A percentile compares a stretch with the other conserved stretches of the same genome.
Evolutionary conservation across 2,888 invertebrate species (phyloP).

Genomic region (Drosophila seclusa): DNA sequence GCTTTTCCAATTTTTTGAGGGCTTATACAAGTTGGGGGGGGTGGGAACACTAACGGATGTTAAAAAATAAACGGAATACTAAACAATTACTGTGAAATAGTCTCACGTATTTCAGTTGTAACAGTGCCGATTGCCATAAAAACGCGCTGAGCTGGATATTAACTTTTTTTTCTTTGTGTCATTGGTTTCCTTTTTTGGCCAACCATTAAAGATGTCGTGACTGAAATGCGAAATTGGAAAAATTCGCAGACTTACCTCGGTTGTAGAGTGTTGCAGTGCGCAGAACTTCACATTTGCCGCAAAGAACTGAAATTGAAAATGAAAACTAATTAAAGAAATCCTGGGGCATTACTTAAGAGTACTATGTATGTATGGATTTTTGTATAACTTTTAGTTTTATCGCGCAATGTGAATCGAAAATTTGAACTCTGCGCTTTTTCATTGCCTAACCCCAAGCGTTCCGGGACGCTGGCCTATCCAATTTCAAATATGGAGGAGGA

Average conservation of each 20-base stretch:
- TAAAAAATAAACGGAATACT: constrained; percentile 19
- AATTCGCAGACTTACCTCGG: constrained; percentile 38
- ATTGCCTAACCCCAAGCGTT: constrained; percentile 46
- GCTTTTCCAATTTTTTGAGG: not conserved
- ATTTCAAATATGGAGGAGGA: not conserved
- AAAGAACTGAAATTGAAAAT: constrained; percentile 20
- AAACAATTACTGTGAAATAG: constrained; percentile 43
- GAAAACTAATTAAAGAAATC: constrained; percentile 44
- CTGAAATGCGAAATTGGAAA: constrained; percentile 39
- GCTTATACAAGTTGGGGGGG: not conserved
- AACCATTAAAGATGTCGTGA: constrained; percentile 41
- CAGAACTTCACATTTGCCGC: constrained; percentile 14
- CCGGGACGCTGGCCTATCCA: constrained; percentile 7
- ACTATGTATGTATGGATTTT: constrained; percentile 7
- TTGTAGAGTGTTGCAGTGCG: not conserved
- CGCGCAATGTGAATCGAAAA: constrained; percentile 46
- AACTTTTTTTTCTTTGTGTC: not conserved
- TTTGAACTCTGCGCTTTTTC: constrained; percentile 36
- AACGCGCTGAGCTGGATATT: constrained; percentile 31
- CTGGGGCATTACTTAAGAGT: not conserved
- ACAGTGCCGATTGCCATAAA: constrained; percentile 58
- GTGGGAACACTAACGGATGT: constrained; percentile 14
- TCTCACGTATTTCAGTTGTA: constrained; percentile 53
- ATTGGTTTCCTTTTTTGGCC: constrained; percentile 31
- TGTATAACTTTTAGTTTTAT: constrained; percentile 24